Percentiles rank a stretch among this genome's conserved stretches.
These are phyloP conservation scores for Syndactyla subalaris DNA, from an alignment of 2,797 vertebrate genomes.

Conservation along the genomic window DNA sequence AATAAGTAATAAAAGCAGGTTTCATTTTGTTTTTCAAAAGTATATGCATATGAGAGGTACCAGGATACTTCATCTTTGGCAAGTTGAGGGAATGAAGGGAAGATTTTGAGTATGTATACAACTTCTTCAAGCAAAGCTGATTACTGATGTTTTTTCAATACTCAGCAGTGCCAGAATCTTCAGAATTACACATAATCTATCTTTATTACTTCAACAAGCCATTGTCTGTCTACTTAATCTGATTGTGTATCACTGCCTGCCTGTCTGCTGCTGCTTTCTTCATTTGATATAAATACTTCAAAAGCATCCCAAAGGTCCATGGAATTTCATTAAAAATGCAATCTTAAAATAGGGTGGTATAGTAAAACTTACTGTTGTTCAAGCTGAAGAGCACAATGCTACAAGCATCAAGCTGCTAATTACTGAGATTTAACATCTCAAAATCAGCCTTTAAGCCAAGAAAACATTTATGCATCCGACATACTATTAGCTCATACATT, in stretches of 20 bases:
- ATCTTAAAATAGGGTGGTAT: background rate
- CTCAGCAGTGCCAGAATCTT: background rate
- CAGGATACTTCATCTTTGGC: background rate
- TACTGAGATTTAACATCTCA: background rate
- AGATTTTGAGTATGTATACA: background rate
- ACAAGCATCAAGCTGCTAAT: background rate
- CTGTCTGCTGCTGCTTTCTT: background rate
- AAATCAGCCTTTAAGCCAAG: background rate
- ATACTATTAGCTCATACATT: background rate
- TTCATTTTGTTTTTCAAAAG: background rate
- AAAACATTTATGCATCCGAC: background rate
- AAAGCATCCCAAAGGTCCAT: background rate
- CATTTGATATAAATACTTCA: background rate
- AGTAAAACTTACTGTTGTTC: background rate
- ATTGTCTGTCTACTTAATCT: background rate
- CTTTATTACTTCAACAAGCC: background rate
- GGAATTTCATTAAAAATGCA: background rate
- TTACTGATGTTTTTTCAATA: background rate
- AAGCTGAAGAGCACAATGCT: background rate
- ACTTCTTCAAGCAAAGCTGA: background rate
- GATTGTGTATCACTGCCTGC: background rate
- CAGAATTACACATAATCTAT: background rate
- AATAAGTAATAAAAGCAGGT: background rate
- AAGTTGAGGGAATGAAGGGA: background rate
- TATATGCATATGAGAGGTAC: no score